Evolutionary conservation across 2,113 vertebrate species (phyloP).

Genomic region (Alexandromys fortis): DNA sequence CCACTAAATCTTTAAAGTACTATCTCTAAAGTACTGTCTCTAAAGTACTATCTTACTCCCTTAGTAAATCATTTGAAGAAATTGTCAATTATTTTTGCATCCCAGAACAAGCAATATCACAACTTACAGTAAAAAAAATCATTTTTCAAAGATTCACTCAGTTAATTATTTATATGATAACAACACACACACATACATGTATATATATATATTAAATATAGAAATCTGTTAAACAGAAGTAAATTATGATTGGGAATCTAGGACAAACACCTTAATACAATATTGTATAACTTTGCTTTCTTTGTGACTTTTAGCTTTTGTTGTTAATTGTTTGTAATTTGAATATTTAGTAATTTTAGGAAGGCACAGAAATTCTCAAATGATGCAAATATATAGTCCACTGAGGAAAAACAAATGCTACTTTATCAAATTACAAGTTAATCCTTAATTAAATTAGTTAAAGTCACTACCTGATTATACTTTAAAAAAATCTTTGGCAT

Average conservation of each 20-base stretch:
- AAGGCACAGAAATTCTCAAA: slow-evolving; percentile 27
- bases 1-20: background rate
- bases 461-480: slow-evolving; percentile 21
- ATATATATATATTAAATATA: background rate
- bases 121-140: background rate
- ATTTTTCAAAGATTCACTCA: background rate
- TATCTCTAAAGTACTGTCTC: too few species aligned
- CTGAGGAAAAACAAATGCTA: background rate
- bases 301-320: background rate
- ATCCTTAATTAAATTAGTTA: slow-evolving; percentile 62
- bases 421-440: slow-evolving; percentile 50
- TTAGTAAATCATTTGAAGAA: background rate
- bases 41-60: background rate
- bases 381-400: background rate
- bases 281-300: background rate
- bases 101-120: background rate
- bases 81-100: background rate
- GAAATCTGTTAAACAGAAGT: background rate
- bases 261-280: background rate
- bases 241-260: background rate
- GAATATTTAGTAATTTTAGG: background rate
- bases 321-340: background rate
- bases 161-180: background rate
- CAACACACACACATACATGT: background rate
- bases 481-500: slow-evolving; percentile 60